Conservation (phyloP, 2,888 invertebrate species). For the Ochropleura leucogaster region DNA sequence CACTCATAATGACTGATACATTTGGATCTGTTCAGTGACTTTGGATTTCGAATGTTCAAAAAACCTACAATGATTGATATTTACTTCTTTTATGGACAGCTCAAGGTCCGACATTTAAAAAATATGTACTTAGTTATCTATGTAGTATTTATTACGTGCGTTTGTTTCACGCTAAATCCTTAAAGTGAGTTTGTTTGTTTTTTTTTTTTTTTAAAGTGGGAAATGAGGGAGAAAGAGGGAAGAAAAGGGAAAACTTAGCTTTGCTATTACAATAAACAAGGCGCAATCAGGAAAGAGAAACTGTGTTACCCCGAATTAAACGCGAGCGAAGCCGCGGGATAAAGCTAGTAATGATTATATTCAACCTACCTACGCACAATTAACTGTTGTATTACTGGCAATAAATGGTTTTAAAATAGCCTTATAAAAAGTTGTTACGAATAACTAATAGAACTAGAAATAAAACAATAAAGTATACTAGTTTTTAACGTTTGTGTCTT, state of each 20-base stretch:
- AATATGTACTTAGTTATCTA: not conserved
- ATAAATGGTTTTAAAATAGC: not conserved
- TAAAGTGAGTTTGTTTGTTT: not conserved
- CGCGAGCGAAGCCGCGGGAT: too few species aligned
- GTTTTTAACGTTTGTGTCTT: not conserved
- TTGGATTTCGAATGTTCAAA: not conserved
- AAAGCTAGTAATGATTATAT: not conserved
- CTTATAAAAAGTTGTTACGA: not conserved
- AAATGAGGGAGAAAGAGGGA: too few species aligned
- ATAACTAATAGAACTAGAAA: slow-evolving; percentile 1
- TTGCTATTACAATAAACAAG: too few species aligned
- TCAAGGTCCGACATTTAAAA: not conserved
- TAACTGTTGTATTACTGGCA: not conserved
- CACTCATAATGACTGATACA: not conserved
- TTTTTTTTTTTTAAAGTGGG: too few species aligned
- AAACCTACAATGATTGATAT: slow-evolving; percentile 5
- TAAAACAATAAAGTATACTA: not conserved
- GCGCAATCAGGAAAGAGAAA: too few species aligned
- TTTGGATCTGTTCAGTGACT: slow-evolving; percentile 5
- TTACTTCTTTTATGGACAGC: not conserved
- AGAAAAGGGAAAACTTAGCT: too few species aligned
- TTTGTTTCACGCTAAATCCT: slow-evolving; percentile 3
- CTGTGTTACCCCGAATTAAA: too few species aligned
- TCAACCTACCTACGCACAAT: not conserved
- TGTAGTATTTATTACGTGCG: not conserved